These are phyloP conservation scores for Synergus umbraculus DNA, from an alignment of 2,888 invertebrate genomes.

Conservation along the genomic window DNA sequence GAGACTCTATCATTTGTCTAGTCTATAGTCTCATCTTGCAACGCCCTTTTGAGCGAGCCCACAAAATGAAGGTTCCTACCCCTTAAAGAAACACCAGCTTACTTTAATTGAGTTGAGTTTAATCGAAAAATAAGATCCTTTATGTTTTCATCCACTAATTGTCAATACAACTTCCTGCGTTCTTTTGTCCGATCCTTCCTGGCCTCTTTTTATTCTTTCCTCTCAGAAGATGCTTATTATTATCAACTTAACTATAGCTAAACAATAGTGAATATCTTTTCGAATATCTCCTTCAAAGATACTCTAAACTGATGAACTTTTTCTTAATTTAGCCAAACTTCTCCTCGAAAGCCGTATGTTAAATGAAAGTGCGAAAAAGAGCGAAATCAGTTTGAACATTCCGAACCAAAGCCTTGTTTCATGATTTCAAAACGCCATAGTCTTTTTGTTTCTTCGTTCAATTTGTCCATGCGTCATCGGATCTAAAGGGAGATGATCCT, in stretches of 20 bases:
- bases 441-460: conserved; percentile 32
- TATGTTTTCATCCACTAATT: neutral
- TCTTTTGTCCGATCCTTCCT: neutral
- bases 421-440: neutral
- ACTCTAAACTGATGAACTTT: neutral
- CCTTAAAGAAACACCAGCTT: conserved; percentile 31
- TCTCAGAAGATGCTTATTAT: neutral
- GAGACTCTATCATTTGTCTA: conserved; percentile 63
- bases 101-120: conserved; percentile 5
- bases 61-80: conserved; percentile 52
- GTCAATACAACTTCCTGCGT: neutral
- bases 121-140: neutral
- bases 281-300: neutral
- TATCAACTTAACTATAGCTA: no score
- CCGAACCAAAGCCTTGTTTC: neutral
- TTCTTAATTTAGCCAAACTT: neutral
- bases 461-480: conserved; percentile 46
- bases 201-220: neutral
- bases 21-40: conserved; percentile 51
- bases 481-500: conserved; percentile 45
- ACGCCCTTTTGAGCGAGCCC: conserved; percentile 46
- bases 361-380: conserved; percentile 18
- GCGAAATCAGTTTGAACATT: conserved; percentile 1
- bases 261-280: neutral
- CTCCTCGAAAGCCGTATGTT: neutral